Percentiles rank a stretch among this genome's conserved stretches.
Evolutionary conservation across 2,797 vertebrate genomes (phyloP).

Genomic region (Ptychobarbus kaznakovi): DNA sequence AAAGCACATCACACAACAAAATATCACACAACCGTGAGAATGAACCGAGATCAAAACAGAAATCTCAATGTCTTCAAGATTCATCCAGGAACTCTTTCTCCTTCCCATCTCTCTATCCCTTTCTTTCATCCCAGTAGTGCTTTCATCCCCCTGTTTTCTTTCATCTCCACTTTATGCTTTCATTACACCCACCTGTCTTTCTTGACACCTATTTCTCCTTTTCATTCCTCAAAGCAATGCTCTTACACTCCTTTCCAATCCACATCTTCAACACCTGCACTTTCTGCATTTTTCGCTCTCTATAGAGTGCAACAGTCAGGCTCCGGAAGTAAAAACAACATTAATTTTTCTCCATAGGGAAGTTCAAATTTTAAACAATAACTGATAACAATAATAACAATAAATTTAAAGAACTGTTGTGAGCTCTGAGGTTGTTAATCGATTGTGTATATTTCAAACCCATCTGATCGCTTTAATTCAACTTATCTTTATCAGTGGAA

Average conservation of each 20-base stretch:
- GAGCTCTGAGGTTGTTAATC: neutral
- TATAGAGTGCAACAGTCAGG: slow-evolving; percentile 12
- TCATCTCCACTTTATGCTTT: slow-evolving; percentile 25
- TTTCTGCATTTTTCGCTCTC: slow-evolving; percentile 55
- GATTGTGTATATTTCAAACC: neutral
- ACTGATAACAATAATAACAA: neutral
- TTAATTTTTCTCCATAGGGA: neutral
- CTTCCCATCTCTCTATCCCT: slow-evolving; percentile 28
- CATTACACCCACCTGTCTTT: slow-evolving; percentile 23
- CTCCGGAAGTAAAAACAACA: neutral
- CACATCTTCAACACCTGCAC: slow-evolving; percentile 65
- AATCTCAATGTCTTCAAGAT: slow-evolving; percentile 5
- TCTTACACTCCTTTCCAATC: slow-evolving; percentile 54
- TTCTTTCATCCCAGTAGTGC: slow-evolving; percentile 22
- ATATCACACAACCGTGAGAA: neutral
- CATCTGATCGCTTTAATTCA: neutral
- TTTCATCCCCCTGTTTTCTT: slow-evolving; percentile 42
- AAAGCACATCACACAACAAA: neutral
- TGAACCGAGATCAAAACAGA: neutral
- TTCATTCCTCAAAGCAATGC: slow-evolving; percentile 25
- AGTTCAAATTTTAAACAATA: neutral
- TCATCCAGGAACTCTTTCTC: slow-evolving; percentile 20
- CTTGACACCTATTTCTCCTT: slow-evolving; percentile 22
- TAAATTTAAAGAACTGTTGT: neutral
- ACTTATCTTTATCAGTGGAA: no score